Evolutionary conservation across 2,797 vertebrate genomes (phyloP).

Genomic region (Emys orbicularis): DNA sequence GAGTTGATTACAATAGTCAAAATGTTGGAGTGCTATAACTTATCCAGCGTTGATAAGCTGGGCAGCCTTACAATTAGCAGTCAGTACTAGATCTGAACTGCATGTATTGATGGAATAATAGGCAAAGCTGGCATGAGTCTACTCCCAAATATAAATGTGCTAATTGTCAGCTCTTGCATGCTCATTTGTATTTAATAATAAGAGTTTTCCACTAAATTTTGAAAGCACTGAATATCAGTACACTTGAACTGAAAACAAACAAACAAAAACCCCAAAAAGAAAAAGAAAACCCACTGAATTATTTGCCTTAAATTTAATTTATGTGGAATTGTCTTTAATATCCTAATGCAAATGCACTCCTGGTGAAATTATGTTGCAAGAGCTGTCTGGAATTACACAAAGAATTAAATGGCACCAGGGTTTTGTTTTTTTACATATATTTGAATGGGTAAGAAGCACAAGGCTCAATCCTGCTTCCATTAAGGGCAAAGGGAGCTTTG

Average conservation of each 20-base stretch:
- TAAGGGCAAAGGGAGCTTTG: neutral
- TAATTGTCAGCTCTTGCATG: neutral
- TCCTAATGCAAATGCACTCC: neutral
- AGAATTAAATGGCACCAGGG: neutral
- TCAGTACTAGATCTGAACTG: neutral
- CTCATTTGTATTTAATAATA: neutral
- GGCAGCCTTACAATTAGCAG: neutral
- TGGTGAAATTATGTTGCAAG: neutral
- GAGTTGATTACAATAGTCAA: neutral
- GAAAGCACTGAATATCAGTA: neutral
- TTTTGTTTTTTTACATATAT: neutral
- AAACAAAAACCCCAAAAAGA: neutral
- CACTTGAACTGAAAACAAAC: accelerated
- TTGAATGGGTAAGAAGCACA: neutral
- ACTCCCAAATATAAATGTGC: neutral
- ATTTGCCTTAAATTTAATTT: neutral
- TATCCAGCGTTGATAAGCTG: neutral
- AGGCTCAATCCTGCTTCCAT: neutral
- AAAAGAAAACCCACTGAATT: neutral
- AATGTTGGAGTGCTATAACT: neutral
- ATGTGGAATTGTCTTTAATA: neutral
- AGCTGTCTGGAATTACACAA: neutral
- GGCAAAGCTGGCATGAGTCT: neutral
- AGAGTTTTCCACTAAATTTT: neutral
- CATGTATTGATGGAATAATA: neutral